A percentile compares a stretch with the other conserved stretches of the same genome.
Conservation (phyloP, 2,797 vertebrate species). For the Spinus pinus region DNA sequence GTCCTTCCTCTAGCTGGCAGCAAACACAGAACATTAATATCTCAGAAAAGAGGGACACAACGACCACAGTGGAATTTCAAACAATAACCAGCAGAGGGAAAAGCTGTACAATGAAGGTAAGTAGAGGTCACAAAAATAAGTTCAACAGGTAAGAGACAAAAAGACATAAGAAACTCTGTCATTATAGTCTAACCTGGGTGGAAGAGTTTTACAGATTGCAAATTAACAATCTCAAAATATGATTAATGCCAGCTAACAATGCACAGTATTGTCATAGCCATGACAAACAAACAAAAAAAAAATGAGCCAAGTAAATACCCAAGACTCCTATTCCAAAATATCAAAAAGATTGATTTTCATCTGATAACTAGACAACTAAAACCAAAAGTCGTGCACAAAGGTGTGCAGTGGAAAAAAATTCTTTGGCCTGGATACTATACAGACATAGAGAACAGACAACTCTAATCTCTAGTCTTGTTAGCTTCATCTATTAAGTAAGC, state of each 20-base stretch:
- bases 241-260: neutral
- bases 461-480: slow-evolving; percentile 28
- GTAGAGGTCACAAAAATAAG: neutral
- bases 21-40: slow-evolving; percentile 6
- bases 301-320: neutral
- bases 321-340: neutral
- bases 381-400: neutral
- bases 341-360: neutral
- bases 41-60: neutral
- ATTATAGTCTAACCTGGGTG: neutral
- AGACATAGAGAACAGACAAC: neutral
- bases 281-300: neutral
- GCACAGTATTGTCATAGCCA: neutral
- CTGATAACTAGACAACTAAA: neutral
- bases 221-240: neutral
- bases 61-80: neutral
- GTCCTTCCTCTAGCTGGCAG: neutral
- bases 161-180: neutral
- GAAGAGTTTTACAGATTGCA: neutral
- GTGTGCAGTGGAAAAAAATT: neutral
- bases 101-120: neutral
- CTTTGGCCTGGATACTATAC: neutral
- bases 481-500: slow-evolving; percentile 12
- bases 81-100: neutral
- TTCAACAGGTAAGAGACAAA: slow-evolving; percentile 39